phyloP scores from a whole-genome alignment of 2,113 vertebrate species.

The Callaeas wilsoni region DNA sequence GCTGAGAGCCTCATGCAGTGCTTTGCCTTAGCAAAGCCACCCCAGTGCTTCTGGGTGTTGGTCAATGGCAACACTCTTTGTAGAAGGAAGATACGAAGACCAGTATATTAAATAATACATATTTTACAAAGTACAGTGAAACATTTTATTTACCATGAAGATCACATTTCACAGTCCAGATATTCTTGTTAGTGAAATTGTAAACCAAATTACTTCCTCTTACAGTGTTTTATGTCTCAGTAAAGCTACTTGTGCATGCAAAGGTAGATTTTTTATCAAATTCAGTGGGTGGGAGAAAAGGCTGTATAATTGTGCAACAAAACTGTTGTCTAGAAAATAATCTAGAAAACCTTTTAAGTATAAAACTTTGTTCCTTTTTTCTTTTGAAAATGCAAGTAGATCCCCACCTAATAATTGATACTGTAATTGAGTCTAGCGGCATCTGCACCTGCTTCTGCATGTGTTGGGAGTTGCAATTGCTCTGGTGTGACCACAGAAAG shows the following conservation, averaged over 20 bases:
- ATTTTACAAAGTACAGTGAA: background rate
- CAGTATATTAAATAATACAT: background rate
- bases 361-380: background rate
- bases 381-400: background rate
- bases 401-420: background rate
- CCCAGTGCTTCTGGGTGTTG: background rate
- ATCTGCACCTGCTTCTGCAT: background rate
- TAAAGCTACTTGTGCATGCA: background rate
- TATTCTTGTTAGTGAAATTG: background rate
- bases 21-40: background rate
- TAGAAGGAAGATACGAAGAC: background rate
- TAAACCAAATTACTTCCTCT: slow-evolving; percentile 38
- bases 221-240: background rate
- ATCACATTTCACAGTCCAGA: background rate
- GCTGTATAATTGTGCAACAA: background rate
- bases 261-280: background rate
- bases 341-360: background rate
- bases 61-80: rapidly evolving
- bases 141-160: background rate
- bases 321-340: background rate
- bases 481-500: background rate
- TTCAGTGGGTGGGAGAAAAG: background rate
- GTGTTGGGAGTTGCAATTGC: background rate
- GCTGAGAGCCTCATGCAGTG: background rate
- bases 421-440: background rate